phyloP scores from a whole-genome alignment of 35 echinoderm and acorn worm genomes.

The Diadema setosum region DNA sequence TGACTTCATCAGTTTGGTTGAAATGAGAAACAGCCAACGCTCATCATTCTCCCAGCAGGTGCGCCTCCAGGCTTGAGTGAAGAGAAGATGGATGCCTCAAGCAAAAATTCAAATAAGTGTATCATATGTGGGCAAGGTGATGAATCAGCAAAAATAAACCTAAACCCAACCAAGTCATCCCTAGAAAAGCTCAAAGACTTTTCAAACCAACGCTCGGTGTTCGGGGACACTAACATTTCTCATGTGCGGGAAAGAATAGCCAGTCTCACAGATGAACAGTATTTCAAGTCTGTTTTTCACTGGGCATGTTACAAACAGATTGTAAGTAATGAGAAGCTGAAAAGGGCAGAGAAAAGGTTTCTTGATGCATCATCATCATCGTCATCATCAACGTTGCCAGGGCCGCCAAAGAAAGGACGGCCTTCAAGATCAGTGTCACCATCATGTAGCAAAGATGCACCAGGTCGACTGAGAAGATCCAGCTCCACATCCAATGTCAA shows the following conservation, averaged over 20 bases:
- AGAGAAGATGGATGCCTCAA: not conserved
- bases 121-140: not conserved
- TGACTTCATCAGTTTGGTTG: not conserved
- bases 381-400: too few species aligned
- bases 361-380: not conserved
- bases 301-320: constrained; percentile 13
- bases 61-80: not conserved
- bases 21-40: not conserved
- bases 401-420: constrained; percentile 17
- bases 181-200: constrained; percentile 29
- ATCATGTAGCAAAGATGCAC: not conserved
- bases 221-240: constrained; percentile 29
- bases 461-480: not conserved
- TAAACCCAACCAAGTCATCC: not conserved
- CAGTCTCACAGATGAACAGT: constrained; percentile 36
- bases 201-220: constrained; percentile 25
- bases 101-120: not conserved
- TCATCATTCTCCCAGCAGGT: not conserved
- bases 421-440: constrained; percentile 18
- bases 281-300: not conserved
- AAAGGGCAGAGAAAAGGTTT: constrained; percentile 54
- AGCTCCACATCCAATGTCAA: not conserved
- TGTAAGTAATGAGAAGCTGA: constrained; percentile 19
- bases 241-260: constrained; percentile 15
- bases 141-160: not conserved